Percentiles rank a stretch among this genome's conserved stretches.
These are phyloP conservation scores for Aphaenogaster rudis DNA, from an alignment of 1,140 invertebrate species.

Conservation along the genomic window DNA sequence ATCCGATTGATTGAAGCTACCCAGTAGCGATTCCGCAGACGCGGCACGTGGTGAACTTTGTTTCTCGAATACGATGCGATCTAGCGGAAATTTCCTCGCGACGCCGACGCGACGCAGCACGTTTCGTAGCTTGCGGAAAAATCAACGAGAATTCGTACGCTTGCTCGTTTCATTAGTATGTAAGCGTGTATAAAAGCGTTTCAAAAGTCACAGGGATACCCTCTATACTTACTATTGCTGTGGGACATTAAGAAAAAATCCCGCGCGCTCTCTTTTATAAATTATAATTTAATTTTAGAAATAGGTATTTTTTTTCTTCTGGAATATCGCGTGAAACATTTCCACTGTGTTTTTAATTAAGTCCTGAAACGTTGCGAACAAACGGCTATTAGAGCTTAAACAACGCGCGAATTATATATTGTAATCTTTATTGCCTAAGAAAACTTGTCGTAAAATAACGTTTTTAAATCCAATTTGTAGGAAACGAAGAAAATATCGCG, in stretches of 20 bases:
- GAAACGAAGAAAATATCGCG: too few relatives aligned
- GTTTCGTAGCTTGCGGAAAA: background rate
- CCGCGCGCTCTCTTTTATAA: background rate
- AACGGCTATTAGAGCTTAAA: background rate
- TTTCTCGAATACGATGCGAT: background rate
- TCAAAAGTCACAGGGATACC: background rate
- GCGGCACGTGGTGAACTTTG: constrained; percentile 26
- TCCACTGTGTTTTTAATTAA: background rate
- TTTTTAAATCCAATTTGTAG: too few relatives aligned
- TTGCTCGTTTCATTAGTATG: constrained; percentile 10
- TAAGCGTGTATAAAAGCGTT: background rate
- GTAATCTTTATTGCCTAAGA: background rate
- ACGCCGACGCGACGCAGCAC: background rate
- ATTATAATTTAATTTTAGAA: background rate
- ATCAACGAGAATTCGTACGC: background rate
- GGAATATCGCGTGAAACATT: background rate
- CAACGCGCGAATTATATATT: background rate
- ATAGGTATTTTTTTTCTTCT: background rate
- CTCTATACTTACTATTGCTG: background rate
- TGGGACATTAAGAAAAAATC: background rate
- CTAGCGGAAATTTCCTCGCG: background rate
- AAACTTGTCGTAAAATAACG: too few relatives aligned
- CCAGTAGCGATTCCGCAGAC: constrained; percentile 53
- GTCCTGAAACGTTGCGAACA: background rate
- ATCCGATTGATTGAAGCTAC: constrained; percentile 71